Base-by-base conservation (phyloP, 2,888 invertebrate species). In the Notocelia uddmanniana region DNA sequence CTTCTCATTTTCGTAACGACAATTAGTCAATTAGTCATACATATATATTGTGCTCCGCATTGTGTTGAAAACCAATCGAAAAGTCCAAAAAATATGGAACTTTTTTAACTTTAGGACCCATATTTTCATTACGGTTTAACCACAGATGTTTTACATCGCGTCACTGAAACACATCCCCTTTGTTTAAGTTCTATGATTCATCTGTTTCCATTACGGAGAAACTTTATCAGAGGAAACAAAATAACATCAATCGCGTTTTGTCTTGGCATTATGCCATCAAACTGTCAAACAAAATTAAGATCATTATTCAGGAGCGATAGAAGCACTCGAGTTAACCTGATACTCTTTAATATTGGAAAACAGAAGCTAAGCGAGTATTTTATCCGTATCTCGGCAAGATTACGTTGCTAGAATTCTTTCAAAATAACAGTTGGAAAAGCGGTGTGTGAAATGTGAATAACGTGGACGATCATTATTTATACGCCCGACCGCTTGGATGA, bases 201-300 rank as follows among this genome's bases (percentile, higher is more conserved):
- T 70, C 57, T 31, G 54, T 31, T 64, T 54, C 45, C 54, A 60
- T 70, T 70, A 70, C 18, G 59, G 37, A 37, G 21, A 48, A 66
- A 70, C 45, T 59, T 21, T 66, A 31, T n/a, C 58, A 37, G 26
- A 26, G 41, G 45, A 50, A 66, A 52, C 64, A 70, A 67, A 70
- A 71, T 58, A 66, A 66, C 59, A 71, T 71, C 59, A 52, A 66
- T 64, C 60, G 54, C 41, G 54, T 34, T 68, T 68, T 62, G 68
- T 62, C 60, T 72, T 72, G 26, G 37, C 55, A 19, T 64, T 55
- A 23, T 26, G 48, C 67, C 50, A 62, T 72, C 55, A 68, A 68
- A 68, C 72, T 62, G 68, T 72, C 72, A 26, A 72, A 72, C 48
- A 37, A 68, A 72, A 68, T 72, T 72, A 72, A 72, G 68, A 62